Evolutionary conservation across 2,113 vertebrate genomes (phyloP), one percentile per base, ranked within the genome.

Genomic region (Camelus dromedarius): DNA sequence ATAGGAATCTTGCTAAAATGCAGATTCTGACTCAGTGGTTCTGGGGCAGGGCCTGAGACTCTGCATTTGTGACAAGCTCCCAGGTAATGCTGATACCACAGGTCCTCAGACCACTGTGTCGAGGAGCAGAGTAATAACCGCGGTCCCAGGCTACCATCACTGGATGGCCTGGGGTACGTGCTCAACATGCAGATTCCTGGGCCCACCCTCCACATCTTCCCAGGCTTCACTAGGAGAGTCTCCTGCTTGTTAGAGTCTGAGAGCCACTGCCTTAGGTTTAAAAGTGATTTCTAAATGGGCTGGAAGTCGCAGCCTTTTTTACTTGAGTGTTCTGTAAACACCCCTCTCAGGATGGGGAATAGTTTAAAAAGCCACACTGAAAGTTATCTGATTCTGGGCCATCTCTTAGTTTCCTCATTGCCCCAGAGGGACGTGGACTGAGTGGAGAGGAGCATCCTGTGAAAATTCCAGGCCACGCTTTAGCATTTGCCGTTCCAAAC

Each of bases 41-140:
- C 82, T 28, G 72, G 75, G 13, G 24, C 11, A 6, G 38, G 24
- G 30, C 35, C 66, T 24, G 64, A 79, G n/a, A 64, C 46, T 50
- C 54, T 60, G 56, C 11, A 1, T 42, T 46, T 46, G 28, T 35
- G n/a, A 42, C 20, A 15, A 46, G 81, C 26, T 32, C n/a, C 24
- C 5, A 1, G 6, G n/a, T 10, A 12, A n/a, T 30, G 26, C 76
- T 10, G 7, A 3, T 26, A 14, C 16, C 12, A 20, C 19, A 7
- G 32, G 30, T 3, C 6, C 15, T 5, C 8, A 20, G 54, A 64
- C 62, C 62, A 14, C 24, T 12, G 1, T 50, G 38, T 60, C 9
- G 60, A 62, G 69, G 22, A 89, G 14, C 1, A 2, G 89, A 6
- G 35, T 81, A 35, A 3, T 8, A 10, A 54, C 4, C 2, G 11